phyloP scores from a whole-genome alignment of 1,140 invertebrate species.

The Dendroctonus ponderosae region DNA sequence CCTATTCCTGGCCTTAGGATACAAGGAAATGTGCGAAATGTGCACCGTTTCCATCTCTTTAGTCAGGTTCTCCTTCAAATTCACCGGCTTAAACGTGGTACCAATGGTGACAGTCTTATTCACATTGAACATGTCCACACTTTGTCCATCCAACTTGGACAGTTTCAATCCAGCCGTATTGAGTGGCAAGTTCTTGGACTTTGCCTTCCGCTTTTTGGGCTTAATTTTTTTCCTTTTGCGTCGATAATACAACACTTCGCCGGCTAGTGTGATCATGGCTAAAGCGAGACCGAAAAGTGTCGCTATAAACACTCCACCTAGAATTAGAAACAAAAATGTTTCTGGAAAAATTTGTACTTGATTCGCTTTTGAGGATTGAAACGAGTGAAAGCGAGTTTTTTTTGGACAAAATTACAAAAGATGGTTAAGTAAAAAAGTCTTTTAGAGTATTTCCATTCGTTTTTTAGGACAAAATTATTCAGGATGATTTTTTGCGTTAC shows the following conservation, averaged over 20 bases:
- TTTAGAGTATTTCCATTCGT: no score
- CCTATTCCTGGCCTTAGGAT: constrained; percentile 49
- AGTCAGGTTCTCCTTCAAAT: constrained; percentile 24
- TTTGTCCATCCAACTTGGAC: constrained; percentile 28
- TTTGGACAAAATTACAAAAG: no score
- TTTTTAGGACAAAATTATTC: no score
- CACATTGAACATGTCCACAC: constrained; percentile 20
- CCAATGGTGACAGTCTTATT: constrained; percentile 47
- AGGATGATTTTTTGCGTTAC: no score
- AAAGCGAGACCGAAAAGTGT: constrained; percentile 78
- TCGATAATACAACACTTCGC: constrained; percentile 78
- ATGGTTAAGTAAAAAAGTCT: no score
- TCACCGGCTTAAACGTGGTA: constrained; percentile 52
- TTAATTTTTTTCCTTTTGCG: constrained; percentile 57
- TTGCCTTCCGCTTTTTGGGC: constrained; percentile 38
- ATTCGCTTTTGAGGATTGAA: no score
- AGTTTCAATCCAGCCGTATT: constrained; percentile 9
- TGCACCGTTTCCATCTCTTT: constrained; percentile 47
- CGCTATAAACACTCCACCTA: constrained; percentile 86
- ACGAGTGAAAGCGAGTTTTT: no score
- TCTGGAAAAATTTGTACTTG: no score
- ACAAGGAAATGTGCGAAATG: constrained; percentile 56
- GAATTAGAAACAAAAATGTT: constrained; percentile 32
- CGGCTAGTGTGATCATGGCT: constrained; percentile 77
- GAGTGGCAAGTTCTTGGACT: constrained; percentile 33